Percentiles rank a stretch among this genome's conserved stretches.
These are phyloP conservation scores for Gambusia affinis DNA, from an alignment of 2,113 vertebrate genomes.

Conservation along the genomic window DNA sequence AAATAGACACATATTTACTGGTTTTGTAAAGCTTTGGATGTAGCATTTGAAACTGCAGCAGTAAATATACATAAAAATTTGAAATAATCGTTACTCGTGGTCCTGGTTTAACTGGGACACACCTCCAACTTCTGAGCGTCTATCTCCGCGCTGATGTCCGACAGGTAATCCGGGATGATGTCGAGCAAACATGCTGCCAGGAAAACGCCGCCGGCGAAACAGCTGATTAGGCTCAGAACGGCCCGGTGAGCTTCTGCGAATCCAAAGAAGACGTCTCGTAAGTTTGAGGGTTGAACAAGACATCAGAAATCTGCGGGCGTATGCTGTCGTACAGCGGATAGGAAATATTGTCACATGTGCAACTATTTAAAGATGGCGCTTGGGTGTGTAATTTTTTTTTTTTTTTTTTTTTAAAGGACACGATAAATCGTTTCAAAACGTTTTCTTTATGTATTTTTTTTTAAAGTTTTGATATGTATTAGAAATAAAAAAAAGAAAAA, in stretches of 20 bases:
- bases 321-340: background rate
- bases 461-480: no score
- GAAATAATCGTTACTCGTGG: background rate
- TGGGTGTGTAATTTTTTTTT: no score
- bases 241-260: slow-evolving; percentile 69
- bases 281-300: background rate
- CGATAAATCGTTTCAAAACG: no score
- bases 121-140: slow-evolving; percentile 62
- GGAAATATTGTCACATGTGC: no score
- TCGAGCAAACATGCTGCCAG: slow-evolving; percentile 86
- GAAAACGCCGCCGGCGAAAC: slow-evolving; percentile 85
- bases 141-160: slow-evolving; percentile 77
- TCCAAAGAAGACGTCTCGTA: background rate
- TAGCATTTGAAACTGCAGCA: background rate
- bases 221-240: slow-evolving; percentile 83
- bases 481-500: no score
- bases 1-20: background rate
- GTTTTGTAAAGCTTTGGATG: background rate
- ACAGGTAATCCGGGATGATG: slow-evolving; percentile 85
- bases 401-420: no score
- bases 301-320: background rate
- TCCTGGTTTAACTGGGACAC: background rate
- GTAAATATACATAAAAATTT: no score
- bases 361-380: no score
- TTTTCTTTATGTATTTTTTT: no score